Conservation (phyloP, 2,113 vertebrate genomes). For the Sinosuthora webbiana region DNA sequence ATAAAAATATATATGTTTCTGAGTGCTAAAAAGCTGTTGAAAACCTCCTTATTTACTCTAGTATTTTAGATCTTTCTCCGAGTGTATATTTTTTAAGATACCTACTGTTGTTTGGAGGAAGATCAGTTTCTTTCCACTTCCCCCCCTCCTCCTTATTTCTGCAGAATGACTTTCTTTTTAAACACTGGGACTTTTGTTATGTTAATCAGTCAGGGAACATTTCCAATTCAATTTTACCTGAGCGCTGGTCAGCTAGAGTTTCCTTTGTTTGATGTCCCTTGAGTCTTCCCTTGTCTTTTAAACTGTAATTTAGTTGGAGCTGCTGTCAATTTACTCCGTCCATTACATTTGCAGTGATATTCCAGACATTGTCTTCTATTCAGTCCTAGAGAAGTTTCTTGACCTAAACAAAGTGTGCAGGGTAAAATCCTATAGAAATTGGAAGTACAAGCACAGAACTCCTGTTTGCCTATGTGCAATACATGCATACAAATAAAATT, state of each 20-base stretch:
- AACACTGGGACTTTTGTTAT: slow-evolving; percentile 95
- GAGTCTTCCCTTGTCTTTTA: slow-evolving; percentile 89
- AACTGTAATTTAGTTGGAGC: slow-evolving; percentile 89
- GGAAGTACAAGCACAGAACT: slow-evolving; percentile 25
- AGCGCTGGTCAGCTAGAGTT: slow-evolving; percentile 92
- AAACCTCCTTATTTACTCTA: background rate
- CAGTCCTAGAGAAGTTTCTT: slow-evolving; percentile 53
- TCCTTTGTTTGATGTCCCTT: slow-evolving; percentile 88
- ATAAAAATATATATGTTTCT: background rate
- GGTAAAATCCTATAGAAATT: slow-evolving; percentile 34
- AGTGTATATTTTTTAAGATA: slow-evolving; percentile 52
- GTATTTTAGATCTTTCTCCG: slow-evolving; percentile 8
- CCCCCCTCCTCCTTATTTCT: slow-evolving; percentile 75
- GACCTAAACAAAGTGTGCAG: slow-evolving; percentile 40
- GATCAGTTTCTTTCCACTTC: slow-evolving; percentile 80
- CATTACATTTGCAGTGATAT: slow-evolving; percentile 81
- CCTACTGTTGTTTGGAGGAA: slow-evolving; percentile 47
- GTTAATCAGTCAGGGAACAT: slow-evolving; percentile 94
- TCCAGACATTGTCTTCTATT: slow-evolving; percentile 76
- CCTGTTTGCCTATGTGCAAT: background rate
- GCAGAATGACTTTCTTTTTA: slow-evolving; percentile 91
- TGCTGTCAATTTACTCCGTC: slow-evolving; percentile 86
- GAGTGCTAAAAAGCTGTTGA: background rate
- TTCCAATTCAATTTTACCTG: slow-evolving; percentile 99
- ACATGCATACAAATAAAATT: background rate